Conservation (phyloP, 2,113 vertebrate genomes). For the Corapipo altera region DNA sequence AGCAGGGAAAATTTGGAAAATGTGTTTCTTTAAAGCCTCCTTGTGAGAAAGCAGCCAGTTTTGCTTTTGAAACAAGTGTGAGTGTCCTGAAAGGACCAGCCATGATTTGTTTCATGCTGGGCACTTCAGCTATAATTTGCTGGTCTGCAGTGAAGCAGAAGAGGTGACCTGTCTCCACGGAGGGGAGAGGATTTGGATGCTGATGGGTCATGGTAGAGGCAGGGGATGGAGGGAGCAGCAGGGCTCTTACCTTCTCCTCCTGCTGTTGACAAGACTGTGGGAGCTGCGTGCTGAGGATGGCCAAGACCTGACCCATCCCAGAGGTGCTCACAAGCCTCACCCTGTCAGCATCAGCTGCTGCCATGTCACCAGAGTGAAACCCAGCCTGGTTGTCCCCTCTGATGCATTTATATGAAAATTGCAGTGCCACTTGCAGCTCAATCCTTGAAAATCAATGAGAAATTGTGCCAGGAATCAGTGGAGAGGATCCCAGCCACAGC, state of each 20-base stretch:
- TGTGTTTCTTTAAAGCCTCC: not conserved
- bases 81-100: not conserved
- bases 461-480: not conserved
- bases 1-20: not conserved
- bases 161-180: not conserved
- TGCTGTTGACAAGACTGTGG: accelerated
- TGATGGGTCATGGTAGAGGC: accelerated
- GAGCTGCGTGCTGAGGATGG: accelerated
- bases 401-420: not conserved
- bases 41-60: not conserved
- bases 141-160: not conserved
- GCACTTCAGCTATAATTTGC: not conserved
- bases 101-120: not conserved
- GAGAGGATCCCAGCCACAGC: not conserved
- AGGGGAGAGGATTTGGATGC: not conserved
- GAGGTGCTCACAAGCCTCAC: not conserved
- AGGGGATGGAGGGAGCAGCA: not conserved
- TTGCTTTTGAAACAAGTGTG: not conserved
- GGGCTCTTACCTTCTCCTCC: not conserved
- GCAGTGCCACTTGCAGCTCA: accelerated
- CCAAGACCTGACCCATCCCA: not conserved
- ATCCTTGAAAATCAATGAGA: not conserved
- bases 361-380: not conserved
- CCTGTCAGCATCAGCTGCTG: not conserved
- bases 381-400: not conserved